Base-by-base conservation (phyloP, 2,797 vertebrate species). In the Hafferia zeledoni region DNA sequence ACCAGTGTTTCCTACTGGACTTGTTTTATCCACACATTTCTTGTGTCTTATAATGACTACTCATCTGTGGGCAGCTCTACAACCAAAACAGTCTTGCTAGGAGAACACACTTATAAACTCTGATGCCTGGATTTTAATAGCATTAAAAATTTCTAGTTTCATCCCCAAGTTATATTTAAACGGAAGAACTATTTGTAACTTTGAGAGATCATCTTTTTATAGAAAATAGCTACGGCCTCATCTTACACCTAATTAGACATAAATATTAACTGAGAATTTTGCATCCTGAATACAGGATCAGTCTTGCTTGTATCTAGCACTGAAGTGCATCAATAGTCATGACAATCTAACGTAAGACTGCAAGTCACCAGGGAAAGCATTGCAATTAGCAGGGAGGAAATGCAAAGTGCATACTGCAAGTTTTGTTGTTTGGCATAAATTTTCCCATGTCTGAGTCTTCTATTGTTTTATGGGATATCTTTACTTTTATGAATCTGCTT, bases 401-500 rank as follows among this genome's bases (percentile, higher is more conserved):
- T 84, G 84, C 94, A 57, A 87, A 84, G 77, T 64, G 63, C 52
- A 57, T 22, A 18, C 60, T 75, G 47, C 41, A 90, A 87, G 77
- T 94, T 87, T 88, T 77, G 87, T 18, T 43, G 44, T 31, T 70
- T 47, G 67, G n/a, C 80, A 91, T 91, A 86, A 90, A 88, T 93
- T 77, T 88, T 57, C 74, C 82, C 5, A 4, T 70, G 83, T 78
- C 86, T 64, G 75, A 88, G 70, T 52, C 67, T 86, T 84, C 60
- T 52, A 50, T 37, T 57, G 44, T 80, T 96, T 93, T 80, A 96
- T 0, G 5, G 70, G 71, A 83, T 63, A 33, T 17, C 53, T 71
- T 96, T 68, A 83, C 30, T 57, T 94, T 94, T 93, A 94, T 83
- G 88, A 64, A 68, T 83, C 71, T 43, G n/a, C 82, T 91, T 55